These are phyloP conservation scores for Polypedilum vanderplanki DNA, from an alignment of 1,140 invertebrate species.

Conservation along the genomic window DNA sequence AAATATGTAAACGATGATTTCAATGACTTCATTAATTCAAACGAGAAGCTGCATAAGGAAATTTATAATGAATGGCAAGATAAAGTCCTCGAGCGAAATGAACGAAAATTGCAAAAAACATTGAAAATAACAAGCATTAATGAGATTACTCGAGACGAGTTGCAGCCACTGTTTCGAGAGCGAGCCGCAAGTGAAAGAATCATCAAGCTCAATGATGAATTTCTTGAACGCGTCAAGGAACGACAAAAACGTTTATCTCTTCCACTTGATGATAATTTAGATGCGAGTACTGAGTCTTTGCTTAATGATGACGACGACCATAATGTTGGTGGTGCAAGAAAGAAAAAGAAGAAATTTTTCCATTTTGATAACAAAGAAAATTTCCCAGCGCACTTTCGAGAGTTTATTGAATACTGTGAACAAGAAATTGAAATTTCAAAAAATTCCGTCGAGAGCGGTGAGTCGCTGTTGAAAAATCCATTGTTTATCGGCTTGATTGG, in stretches of 20 bases:
- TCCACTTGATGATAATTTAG: constrained; percentile 43
- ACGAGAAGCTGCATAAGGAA: constrained; percentile 54
- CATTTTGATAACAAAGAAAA: constrained; percentile 50
- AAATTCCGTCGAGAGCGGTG: not conserved
- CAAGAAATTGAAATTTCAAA: not conserved
- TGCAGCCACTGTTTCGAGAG: constrained; percentile 35
- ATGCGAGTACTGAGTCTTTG: constrained; percentile 43
- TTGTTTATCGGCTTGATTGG: constrained; percentile 11
- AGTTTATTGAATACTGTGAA: constrained; percentile 50
- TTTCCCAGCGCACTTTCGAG: constrained; percentile 65
- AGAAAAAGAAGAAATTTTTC: constrained; percentile 37
- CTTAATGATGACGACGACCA: constrained; percentile 49
- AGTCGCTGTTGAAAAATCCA: constrained; percentile 14
- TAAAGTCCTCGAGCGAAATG: constrained; percentile 68
- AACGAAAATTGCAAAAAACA: constrained; percentile 67
- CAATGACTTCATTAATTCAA: constrained; percentile 30
- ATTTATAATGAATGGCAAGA: constrained; percentile 78
- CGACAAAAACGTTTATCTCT: constrained; percentile 40
- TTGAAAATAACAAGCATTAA: constrained; percentile 57
- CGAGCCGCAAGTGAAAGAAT: constrained; percentile 48
- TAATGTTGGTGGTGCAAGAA: constrained; percentile 44
- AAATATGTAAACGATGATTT: constrained; percentile 24
- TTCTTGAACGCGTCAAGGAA: constrained; percentile 59
- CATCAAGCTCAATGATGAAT: constrained; percentile 53
- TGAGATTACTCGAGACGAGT: constrained; percentile 33